phyloP scores from a whole-genome alignment of 2,888 invertebrate species.

The Rhingia rostrata region DNA sequence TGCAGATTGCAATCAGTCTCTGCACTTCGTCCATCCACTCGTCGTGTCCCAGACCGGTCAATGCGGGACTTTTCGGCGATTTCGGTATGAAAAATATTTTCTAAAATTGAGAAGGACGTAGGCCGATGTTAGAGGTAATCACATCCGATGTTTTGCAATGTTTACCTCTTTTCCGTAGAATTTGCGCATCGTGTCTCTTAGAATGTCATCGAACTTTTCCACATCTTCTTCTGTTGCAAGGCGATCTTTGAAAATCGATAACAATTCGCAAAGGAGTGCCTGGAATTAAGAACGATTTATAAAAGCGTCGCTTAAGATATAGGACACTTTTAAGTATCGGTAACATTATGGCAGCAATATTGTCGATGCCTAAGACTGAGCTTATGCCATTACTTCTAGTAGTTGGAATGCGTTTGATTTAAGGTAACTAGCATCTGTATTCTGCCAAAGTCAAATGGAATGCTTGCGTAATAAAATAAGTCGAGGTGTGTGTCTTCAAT shows the following conservation, averaged over 20 bases:
- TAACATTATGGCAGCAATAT: no score
- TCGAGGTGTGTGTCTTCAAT: no score
- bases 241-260: slow-evolving; percentile 89
- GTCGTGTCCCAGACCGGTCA: slow-evolving; percentile 83
- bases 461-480: no score
- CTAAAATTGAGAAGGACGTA: slow-evolving; percentile 73
- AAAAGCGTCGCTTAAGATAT: not conserved
- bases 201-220: slow-evolving; percentile 86
- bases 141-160: not conserved
- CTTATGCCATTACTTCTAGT: no score
- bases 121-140: not conserved
- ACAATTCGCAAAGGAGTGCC: slow-evolving; percentile 90
- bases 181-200: slow-evolving; percentile 84
- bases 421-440: no score
- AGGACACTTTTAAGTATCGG: not conserved
- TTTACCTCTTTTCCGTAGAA: slow-evolving; percentile 80
- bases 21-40: slow-evolving; percentile 87
- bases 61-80: slow-evolving; percentile 69
- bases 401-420: no score
- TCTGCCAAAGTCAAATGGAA: no score
- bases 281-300: slow-evolving; percentile 79
- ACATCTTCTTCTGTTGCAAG: slow-evolving; percentile 87
- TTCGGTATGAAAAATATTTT: slow-evolving; percentile 81
- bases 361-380: no score
- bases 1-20: slow-evolving; percentile 86